These are phyloP conservation scores for Huso huso DNA, from an alignment of 2,797 vertebrate genomes.

Conservation along the genomic window DNA sequence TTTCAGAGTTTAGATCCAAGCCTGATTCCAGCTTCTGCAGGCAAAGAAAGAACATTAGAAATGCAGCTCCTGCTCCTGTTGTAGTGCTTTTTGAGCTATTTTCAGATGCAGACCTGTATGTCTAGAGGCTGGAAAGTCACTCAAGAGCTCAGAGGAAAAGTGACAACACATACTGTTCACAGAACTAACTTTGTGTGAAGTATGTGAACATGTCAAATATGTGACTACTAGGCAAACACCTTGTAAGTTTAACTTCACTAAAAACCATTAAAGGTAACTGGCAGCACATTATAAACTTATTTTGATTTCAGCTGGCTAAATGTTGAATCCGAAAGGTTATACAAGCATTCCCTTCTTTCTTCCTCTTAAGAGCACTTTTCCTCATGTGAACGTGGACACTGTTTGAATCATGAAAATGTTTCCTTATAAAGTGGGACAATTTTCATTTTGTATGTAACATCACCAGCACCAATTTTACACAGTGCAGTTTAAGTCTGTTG, in stretches of 20 bases:
- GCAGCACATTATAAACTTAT: neutral
- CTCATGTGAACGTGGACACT: neutral
- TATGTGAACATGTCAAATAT: slow-evolving; percentile 23
- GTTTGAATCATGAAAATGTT: neutral
- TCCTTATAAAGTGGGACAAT: too few species aligned
- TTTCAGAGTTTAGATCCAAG: slow-evolving; percentile 52
- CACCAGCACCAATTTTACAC: too few species aligned
- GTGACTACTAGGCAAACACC: slow-evolving; percentile 21
- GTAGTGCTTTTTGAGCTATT: slow-evolving; percentile 65
- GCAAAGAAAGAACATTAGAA: slow-evolving; percentile 45
- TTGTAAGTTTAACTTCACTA: slow-evolving; percentile 7
- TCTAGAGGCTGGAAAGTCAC: slow-evolving; percentile 60
- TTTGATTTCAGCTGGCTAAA: neutral
- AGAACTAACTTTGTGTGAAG: slow-evolving; percentile 10
- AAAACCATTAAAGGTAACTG: slow-evolving; percentile 5
- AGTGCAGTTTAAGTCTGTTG: too few species aligned
- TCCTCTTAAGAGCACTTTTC: neutral
- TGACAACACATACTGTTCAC: slow-evolving; percentile 31
- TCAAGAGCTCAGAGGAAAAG: slow-evolving; percentile 36
- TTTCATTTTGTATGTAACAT: too few species aligned
- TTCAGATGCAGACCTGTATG: slow-evolving; percentile 66
- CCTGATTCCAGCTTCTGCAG: slow-evolving; percentile 52
- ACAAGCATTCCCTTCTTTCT: slow-evolving; percentile 28
- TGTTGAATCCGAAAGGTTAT: slow-evolving; percentile 11
- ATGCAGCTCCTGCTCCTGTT: slow-evolving; percentile 43